Conservation (phyloP, 2,888 invertebrate genomes). For the Stenotaenia linearis region DNA sequence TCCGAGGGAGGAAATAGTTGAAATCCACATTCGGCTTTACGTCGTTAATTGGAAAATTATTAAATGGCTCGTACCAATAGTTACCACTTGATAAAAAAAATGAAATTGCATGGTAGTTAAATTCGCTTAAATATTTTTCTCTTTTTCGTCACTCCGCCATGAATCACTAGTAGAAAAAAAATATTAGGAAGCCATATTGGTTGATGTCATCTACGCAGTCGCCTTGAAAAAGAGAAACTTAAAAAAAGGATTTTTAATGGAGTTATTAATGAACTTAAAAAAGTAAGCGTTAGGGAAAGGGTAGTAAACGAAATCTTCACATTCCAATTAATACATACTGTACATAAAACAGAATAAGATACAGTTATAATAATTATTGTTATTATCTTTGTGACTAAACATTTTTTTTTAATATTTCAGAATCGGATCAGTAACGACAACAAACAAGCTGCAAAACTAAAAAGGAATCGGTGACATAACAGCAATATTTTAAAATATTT, state of each 20-base stretch:
- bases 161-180: not conserved
- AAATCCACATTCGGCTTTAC: not conserved
- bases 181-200: not conserved
- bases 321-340: too few relatives aligned
- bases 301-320: too few relatives aligned
- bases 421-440: not conserved
- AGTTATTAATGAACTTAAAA: not conserved
- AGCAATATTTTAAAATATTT: not conserved
- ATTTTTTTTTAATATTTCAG: not conserved
- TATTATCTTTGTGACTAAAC: not conserved
- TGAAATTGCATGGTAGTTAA: not conserved
- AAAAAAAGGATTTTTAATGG: not conserved
- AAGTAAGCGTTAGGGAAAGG: too few relatives aligned
- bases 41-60: not conserved
- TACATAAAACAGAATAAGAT: too few relatives aligned
- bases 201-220: not conserved
- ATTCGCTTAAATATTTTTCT: not conserved
- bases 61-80: not conserved
- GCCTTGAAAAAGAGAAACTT: not conserved
- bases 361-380: too few relatives aligned
- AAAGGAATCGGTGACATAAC: not conserved
- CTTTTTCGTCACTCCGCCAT: not conserved
- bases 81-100: not conserved
- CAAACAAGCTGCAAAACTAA: not conserved
- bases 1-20: not conserved